These are phyloP conservation scores for Elymnias hypermnestra DNA, from an alignment of 1,140 invertebrate species.

Conservation along the genomic window DNA sequence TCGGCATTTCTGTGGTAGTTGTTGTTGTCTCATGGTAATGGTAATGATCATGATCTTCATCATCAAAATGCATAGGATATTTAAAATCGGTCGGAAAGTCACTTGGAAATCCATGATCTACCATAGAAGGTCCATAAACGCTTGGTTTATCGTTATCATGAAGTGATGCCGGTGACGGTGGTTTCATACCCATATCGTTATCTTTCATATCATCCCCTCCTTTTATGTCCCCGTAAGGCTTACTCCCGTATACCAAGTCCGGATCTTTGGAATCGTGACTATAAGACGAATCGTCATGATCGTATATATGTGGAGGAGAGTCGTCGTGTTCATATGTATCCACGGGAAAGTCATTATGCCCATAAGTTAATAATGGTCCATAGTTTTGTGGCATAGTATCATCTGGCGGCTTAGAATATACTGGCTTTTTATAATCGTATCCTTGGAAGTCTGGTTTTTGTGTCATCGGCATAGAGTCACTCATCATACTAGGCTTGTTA, in stretches of 20 bases:
- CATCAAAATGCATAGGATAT: conserved; percentile 66
- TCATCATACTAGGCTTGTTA: conserved; percentile 40
- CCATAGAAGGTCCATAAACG: conserved; percentile 32
- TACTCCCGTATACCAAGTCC: conserved; percentile 42
- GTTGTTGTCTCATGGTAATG: conserved; percentile 49
- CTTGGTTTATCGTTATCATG: conserved; percentile 31
- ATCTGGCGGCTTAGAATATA: conserved; percentile 18
- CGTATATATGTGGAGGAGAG: conserved; percentile 19
- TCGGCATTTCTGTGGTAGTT: conserved; percentile 79
- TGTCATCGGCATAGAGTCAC: conserved; percentile 26
- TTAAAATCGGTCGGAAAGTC: conserved; percentile 71
- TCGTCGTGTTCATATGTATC: conserved; percentile 15
- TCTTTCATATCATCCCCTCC: conserved; percentile 39
- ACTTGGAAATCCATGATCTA: conserved; percentile 58
- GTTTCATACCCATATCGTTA: conserved; percentile 42
- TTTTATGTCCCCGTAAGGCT: conserved; percentile 37
- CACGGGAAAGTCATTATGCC: conserved; percentile 2
- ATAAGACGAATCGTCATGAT: conserved; percentile 25
- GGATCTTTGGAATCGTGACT: conserved; percentile 44
- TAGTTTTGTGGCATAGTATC: conserved; percentile 18
- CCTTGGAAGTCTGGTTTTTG: conserved; percentile 47
- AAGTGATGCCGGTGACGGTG: conserved; percentile 32
- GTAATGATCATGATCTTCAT: conserved; percentile 66
- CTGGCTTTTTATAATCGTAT: conserved; percentile 52
- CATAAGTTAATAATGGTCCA: conserved; percentile 19